Conservation (phyloP, 2,888 invertebrate genomes). For the Drosophila subquinaria region DNA sequence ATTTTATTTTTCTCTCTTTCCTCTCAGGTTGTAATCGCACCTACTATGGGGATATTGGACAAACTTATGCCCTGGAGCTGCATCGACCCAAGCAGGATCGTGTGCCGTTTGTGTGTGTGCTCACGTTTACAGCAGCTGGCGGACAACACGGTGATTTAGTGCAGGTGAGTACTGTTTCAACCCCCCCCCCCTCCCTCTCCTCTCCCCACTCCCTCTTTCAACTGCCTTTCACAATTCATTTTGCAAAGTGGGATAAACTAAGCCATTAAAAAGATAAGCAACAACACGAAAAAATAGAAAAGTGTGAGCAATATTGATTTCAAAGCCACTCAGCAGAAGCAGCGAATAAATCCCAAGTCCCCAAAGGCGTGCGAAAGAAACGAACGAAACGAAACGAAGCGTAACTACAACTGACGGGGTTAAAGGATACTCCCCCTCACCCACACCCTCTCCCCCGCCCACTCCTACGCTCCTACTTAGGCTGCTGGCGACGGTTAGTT, state of each 20-base stretch:
- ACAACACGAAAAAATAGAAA: slow-evolving; percentile 23
- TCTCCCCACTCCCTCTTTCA: background rate
- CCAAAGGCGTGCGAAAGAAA: slow-evolving; percentile 45
- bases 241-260: slow-evolving; percentile 71
- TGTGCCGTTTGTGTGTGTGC: slow-evolving; percentile 94
- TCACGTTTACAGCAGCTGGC: slow-evolving; percentile 94
- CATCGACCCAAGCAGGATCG: slow-evolving; percentile 94
- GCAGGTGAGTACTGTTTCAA: slow-evolving; percentile 88
- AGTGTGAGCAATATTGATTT: slow-evolving; percentile 69
- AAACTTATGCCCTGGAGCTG: slow-evolving; percentile 94
- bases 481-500: no score
- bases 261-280: slow-evolving; percentile 77
- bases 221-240: slow-evolving; percentile 66
- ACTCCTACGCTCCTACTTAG: no score
- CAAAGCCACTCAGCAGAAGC: slow-evolving; percentile 67
- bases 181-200: no score
- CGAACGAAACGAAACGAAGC: slow-evolving; percentile 52
- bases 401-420: slow-evolving; percentile 62
- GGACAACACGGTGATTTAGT: slow-evolving; percentile 94
- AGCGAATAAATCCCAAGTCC: slow-evolving; percentile 58
- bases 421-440: slow-evolving; percentile 4
- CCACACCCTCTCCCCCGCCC: no score
- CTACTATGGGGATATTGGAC: slow-evolving; percentile 94
- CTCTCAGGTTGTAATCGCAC: slow-evolving; percentile 91
- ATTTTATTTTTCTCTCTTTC: background rate